Conservation (phyloP, 2,888 invertebrate species). For the Troilus luridus region DNA sequence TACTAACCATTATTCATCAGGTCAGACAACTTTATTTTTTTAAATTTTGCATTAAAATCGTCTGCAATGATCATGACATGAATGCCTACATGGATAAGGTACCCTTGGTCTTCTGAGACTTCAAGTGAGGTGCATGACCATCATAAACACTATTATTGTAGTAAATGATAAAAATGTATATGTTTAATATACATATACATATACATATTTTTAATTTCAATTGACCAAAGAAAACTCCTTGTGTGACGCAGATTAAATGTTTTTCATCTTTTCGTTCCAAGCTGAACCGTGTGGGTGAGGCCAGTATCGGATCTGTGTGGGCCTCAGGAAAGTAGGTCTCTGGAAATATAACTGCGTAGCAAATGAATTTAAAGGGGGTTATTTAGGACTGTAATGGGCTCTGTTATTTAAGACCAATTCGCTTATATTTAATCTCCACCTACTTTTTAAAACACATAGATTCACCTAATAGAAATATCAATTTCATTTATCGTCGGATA, state of each 20-base stretch:
- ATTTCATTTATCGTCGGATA: too few relatives aligned
- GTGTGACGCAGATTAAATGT: background rate
- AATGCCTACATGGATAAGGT: too few relatives aligned
- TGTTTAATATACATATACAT: too few relatives aligned
- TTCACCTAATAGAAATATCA: too few relatives aligned
- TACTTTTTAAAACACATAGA: background rate
- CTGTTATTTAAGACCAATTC: background rate
- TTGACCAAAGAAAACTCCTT: background rate
- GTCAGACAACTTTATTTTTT: too few relatives aligned
- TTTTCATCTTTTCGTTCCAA: background rate
- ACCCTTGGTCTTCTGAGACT: too few relatives aligned
- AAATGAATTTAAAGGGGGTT: background rate
- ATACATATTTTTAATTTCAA: background rate
- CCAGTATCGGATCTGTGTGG: slow-evolving; percentile 27
- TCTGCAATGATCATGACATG: too few relatives aligned
- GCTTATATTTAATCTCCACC: background rate
- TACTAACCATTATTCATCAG: too few relatives aligned
- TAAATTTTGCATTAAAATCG: too few relatives aligned
- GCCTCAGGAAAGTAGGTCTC: slow-evolving; percentile 45
- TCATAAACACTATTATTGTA: too few relatives aligned
- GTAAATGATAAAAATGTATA: too few relatives aligned
- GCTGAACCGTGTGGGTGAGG: background rate
- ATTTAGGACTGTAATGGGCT: background rate
- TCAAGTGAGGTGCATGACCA: too few relatives aligned
- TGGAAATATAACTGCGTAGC: background rate